Conservation (phyloP, 2,888 invertebrate genomes). For the Drosophila sordidula region DNA sequence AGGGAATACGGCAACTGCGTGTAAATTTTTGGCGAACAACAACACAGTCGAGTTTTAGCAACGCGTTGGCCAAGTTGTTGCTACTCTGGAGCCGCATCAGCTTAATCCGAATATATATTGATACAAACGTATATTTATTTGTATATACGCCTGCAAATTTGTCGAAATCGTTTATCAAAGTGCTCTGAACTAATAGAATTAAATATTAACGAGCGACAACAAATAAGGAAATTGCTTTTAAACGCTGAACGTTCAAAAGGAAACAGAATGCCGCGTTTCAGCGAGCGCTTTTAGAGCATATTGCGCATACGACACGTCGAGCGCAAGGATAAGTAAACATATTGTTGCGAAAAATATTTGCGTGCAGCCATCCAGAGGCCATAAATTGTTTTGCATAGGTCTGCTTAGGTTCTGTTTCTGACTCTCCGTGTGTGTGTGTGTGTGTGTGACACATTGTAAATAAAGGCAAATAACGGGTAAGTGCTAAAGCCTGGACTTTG, state of each 20-base stretch:
- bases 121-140: not conserved
- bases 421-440: not conserved
- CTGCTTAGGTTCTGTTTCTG: slow-evolving; percentile 10
- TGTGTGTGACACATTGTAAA: slow-evolving; percentile 32
- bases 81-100: slow-evolving; percentile 43
- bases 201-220: slow-evolving; percentile 48
- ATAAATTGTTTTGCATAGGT: slow-evolving; percentile 34
- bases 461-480: slow-evolving; percentile 39
- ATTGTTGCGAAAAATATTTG: slow-evolving; percentile 67
- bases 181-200: slow-evolving; percentile 48
- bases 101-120: slow-evolving; percentile 5
- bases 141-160: slow-evolving; percentile 4
- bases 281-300: slow-evolving; percentile 58
- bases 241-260: slow-evolving; percentile 26
- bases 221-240: slow-evolving; percentile 67
- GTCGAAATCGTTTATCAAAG: slow-evolving; percentile 33
- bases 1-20: slow-evolving; percentile 56
- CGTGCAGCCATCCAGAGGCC: slow-evolving; percentile 44
- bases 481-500: slow-evolving; percentile 14
- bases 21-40: slow-evolving; percentile 64
- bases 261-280: slow-evolving; percentile 38
- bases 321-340: slow-evolving; percentile 63
- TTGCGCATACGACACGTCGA: slow-evolving; percentile 78
- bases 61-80: slow-evolving; percentile 67
- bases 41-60: slow-evolving; percentile 79